These are phyloP conservation scores for Rhipidura dahli DNA, from an alignment of 2,113 vertebrate species.

Conservation along the genomic window DNA sequence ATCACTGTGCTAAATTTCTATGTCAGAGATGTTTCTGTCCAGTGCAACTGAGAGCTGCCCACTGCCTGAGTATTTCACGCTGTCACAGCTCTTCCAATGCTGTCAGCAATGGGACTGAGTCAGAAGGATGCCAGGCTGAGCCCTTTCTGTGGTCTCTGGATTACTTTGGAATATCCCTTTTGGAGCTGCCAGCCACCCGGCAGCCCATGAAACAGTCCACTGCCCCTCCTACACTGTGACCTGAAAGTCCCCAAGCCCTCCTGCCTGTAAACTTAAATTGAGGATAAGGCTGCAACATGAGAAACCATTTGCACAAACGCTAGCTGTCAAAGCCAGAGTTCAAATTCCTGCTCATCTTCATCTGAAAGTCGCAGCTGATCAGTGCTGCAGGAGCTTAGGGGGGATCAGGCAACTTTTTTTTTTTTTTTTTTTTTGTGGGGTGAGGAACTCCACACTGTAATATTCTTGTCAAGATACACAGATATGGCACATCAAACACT, in stretches of 20 bases:
- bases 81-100: background rate
- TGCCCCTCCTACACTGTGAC: background rate
- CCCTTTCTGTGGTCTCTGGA: background rate
- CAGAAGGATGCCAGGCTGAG: background rate
- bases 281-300: background rate
- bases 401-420: background rate
- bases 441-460: conserved; percentile 1
- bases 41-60: background rate
- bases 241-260: background rate
- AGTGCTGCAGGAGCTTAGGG: background rate
- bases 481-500: conserved; percentile 34
- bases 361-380: background rate
- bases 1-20: background rate
- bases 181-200: background rate
- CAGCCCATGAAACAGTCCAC: background rate
- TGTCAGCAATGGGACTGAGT: background rate
- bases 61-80: background rate
- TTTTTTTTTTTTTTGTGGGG: background rate
- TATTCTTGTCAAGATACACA: conserved; percentile 21
- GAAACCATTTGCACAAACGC: background rate
- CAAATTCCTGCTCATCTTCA: background rate
- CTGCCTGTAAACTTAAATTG: background rate
- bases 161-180: background rate
- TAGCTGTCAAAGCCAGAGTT: background rate
- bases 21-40: background rate